phyloP scores from a whole-genome alignment of 2,113 vertebrate species.

The Pyxicephalus adspersus region DNA sequence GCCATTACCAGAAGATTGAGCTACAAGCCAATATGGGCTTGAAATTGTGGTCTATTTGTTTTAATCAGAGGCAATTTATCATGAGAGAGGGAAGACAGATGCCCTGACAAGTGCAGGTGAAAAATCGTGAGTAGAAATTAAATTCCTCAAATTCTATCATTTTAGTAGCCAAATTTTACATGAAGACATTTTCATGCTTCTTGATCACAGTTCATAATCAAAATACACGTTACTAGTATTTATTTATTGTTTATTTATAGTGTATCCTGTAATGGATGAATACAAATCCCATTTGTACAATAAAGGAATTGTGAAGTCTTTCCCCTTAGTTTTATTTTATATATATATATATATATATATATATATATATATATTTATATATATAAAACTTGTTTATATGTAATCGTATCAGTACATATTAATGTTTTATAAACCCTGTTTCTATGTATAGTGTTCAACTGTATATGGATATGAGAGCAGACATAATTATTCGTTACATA shows the following conservation, averaged over 20 bases:
- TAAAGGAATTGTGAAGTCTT: too few species aligned
- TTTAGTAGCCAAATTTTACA: not conserved
- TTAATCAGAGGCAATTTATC: not conserved
- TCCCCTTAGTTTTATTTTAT: too few species aligned
- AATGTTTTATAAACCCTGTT: too few species aligned
- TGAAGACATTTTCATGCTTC: not conserved
- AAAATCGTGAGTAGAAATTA: not conserved
- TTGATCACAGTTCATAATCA: not conserved
- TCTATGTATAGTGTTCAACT: too few species aligned
- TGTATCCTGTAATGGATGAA: not conserved
- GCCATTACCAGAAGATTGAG: not conserved
- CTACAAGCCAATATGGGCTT: not conserved
- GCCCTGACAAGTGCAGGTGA: not conserved
- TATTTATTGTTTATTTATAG: not conserved
- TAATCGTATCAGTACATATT: too few species aligned
- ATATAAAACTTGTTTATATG: too few species aligned
- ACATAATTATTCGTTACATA: too few species aligned
- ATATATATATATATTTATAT: too few species aligned
- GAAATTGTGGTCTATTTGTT: not conserved
- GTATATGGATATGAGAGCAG: too few species aligned
- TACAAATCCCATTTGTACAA: not conserved
- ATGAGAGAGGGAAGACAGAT: not conserved
- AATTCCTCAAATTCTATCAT: not conserved
- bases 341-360: too few species aligned
- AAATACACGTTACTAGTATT: not conserved